Conservation (phyloP, 2,888 invertebrate genomes). For the Aphodius granarius region DNA sequence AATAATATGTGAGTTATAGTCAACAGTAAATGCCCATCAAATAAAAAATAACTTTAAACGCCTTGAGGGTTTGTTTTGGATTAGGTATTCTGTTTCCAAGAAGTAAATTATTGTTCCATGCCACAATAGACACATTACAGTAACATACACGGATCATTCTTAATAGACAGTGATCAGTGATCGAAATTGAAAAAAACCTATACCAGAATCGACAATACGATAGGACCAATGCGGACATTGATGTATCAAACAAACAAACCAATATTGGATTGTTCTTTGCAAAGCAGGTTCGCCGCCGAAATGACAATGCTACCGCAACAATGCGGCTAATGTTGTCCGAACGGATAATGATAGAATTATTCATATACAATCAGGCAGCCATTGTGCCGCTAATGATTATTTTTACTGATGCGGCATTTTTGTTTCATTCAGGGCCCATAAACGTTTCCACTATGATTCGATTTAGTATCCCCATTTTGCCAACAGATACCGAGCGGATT, state of each 20-base stretch:
- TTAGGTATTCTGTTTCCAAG: background rate
- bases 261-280: constrained; percentile 29
- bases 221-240: constrained; percentile 21
- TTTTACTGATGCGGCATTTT: constrained; percentile 33
- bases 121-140: constrained; percentile 12
- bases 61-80: too few relatives aligned
- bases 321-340: constrained; percentile 45
- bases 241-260: constrained; percentile 31
- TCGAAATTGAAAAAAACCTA: background rate
- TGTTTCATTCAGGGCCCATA: constrained; percentile 23
- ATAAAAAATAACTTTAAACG: too few relatives aligned
- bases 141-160: constrained; percentile 3
- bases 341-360: constrained; percentile 46
- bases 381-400: constrained; percentile 33
- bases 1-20: too few relatives aligned
- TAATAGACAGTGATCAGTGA: background rate
- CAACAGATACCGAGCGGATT: constrained; percentile 5
- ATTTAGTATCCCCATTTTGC: constrained; percentile 23
- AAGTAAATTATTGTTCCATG: background rate
- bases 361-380: constrained; percentile 34
- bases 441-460: constrained; percentile 24
- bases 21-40: too few relatives aligned
- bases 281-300: constrained; percentile 29
- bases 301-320: constrained; percentile 39
- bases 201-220: background rate